Conservation (phyloP, 1,140 invertebrate genomes). For the Phenacoccus solenopsis region DNA sequence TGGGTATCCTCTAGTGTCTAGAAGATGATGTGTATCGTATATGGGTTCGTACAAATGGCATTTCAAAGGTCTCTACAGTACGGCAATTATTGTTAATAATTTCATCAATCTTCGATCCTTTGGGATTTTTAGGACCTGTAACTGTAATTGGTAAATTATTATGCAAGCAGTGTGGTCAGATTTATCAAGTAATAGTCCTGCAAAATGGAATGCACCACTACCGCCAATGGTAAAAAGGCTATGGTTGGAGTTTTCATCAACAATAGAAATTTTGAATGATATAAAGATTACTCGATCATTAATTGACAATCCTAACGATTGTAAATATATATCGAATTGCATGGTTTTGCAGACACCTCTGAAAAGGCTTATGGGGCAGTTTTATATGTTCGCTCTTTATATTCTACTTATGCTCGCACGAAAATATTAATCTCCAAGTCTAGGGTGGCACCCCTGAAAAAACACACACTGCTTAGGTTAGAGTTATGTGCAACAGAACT, state of each 20-base stretch:
- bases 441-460: slow-evolving; percentile 31
- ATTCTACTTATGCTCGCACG: slow-evolving; percentile 28
- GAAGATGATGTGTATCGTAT: slow-evolving; percentile 26
- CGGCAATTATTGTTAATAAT: slow-evolving; percentile 31
- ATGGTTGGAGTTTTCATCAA: slow-evolving; percentile 25
- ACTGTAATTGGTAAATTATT: slow-evolving; percentile 36
- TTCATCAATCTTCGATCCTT: no score
- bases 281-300: slow-evolving; percentile 24
- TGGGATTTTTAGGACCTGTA: slow-evolving; percentile 33
- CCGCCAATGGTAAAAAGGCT: slow-evolving; percentile 21
- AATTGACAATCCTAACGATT: background rate
- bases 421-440: slow-evolving; percentile 30
- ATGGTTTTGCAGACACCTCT: slow-evolving; percentile 31
- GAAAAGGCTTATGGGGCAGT: slow-evolving; percentile 27
- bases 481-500: slow-evolving; percentile 33
- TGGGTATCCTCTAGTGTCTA: slow-evolving; percentile 31
- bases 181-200: slow-evolving; percentile 30
- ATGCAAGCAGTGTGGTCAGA: slow-evolving; percentile 37
- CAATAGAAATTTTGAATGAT: slow-evolving; percentile 23
- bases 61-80: slow-evolving; percentile 30
- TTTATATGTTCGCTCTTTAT: slow-evolving; percentile 22
- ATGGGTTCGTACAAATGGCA: slow-evolving; percentile 23
- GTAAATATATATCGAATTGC: slow-evolving; percentile 24
- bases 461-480: slow-evolving; percentile 31
- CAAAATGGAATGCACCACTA: slow-evolving; percentile 34